Conservation (phyloP, 2,113 vertebrate species). For the Eclectus roratus region DNA sequence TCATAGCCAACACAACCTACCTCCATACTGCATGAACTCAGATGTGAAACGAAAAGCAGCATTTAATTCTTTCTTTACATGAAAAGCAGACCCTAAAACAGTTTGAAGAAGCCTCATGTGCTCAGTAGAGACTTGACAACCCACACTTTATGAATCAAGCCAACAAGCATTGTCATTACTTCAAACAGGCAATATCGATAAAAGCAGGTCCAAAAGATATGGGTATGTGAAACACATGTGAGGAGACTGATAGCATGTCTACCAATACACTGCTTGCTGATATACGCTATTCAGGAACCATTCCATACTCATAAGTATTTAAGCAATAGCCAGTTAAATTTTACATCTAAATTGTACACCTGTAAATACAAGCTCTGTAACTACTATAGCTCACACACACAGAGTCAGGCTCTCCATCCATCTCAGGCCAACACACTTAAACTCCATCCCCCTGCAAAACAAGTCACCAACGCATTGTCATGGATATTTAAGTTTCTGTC, state of each 20-base stretch:
- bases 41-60: not conserved
- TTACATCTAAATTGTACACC: not conserved
- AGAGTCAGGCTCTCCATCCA: not conserved
- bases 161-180: not conserved
- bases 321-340: not conserved
- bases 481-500: not conserved
- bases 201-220: not conserved
- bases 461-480: not conserved
- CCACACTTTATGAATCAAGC: not conserved
- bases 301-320: not conserved
- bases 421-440: not conserved
- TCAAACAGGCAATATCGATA: not conserved
- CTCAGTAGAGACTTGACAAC: not conserved
- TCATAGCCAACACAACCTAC: not conserved
- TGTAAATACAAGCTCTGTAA: not conserved
- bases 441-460: not conserved
- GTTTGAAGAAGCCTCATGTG: not conserved
- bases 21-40: not conserved
- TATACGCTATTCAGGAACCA: not conserved
- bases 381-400: fast-evolving
- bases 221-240: not conserved
- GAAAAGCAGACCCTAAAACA: not conserved
- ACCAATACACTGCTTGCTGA: not conserved
- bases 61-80: not conserved
- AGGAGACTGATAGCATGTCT: not conserved